phyloP scores from a whole-genome alignment of 30 jellyfish, hydroid and myxozoan species.

The Rhopilema esculentum region DNA sequence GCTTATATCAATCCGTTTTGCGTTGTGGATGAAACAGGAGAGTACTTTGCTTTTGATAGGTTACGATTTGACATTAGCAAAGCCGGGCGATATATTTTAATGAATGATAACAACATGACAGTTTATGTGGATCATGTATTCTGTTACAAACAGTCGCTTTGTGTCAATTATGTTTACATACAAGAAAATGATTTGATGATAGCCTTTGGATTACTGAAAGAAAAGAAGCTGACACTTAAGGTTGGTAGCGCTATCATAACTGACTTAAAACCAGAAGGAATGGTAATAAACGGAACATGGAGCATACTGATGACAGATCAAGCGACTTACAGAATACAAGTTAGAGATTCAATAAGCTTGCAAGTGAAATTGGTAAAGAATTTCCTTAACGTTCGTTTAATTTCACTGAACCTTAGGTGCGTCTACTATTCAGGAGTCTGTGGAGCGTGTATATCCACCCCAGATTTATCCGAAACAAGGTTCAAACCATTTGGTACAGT shows the following conservation, averaged over 20 bases:
- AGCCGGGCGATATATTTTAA: constrained; percentile 46
- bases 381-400: not conserved
- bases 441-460: constrained; percentile 28
- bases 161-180: constrained; percentile 27
- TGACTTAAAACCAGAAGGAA: constrained; percentile 11
- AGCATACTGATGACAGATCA: constrained; percentile 9
- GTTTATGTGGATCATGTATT: constrained; percentile 49
- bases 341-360: constrained; percentile 4
- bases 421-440: constrained; percentile 47
- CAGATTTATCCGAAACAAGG: constrained; percentile 12
- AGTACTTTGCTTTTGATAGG: constrained; percentile 34
- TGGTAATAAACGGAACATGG: constrained; percentile 2
- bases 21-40: constrained; percentile 43
- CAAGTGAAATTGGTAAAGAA: not conserved
- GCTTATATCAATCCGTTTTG: constrained; percentile 9
- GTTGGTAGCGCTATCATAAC: not conserved
- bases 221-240: not conserved
- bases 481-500: constrained; percentile 40
- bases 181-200: constrained; percentile 10
- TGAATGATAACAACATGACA: not conserved
- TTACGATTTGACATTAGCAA: constrained; percentile 12
- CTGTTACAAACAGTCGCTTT: constrained; percentile 36
- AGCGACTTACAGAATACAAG: not conserved
- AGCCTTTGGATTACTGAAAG: not conserved
- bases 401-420: constrained; percentile 14